Evolutionary conservation across 2,888 invertebrate species (phyloP).

Genomic region (Erebia palarica): DNA sequence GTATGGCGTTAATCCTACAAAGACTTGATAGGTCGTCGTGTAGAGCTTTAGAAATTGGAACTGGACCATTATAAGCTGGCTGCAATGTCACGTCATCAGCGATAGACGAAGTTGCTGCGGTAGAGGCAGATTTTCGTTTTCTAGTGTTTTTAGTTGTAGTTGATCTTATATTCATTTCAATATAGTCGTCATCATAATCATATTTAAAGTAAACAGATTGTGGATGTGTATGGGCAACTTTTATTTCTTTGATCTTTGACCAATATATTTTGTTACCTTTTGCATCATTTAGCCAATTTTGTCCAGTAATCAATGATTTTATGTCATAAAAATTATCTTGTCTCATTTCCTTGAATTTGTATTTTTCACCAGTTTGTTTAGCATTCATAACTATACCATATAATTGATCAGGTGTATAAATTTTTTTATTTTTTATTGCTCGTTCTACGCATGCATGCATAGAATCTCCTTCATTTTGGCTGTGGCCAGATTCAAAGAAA

Average conservation of each 20-base stretch:
- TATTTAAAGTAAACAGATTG: conserved; percentile 17
- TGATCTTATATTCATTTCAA: conserved; percentile 9
- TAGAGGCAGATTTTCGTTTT: too few species aligned
- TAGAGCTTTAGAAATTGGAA: conserved; percentile 6
- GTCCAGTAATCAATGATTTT: too few species aligned
- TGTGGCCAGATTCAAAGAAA: conserved; percentile 36
- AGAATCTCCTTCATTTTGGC: conserved; percentile 36
- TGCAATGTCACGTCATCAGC: not conserved
- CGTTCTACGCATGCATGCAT: conserved; percentile 27
- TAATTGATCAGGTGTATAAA: too few species aligned
- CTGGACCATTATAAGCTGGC: conserved; percentile 10
- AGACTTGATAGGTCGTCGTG: too few species aligned
- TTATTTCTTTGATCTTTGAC: too few species aligned
- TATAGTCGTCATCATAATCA: conserved; percentile 11
- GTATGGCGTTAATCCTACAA: conserved; percentile 21
- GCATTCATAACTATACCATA: too few species aligned
- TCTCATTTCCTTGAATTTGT: too few species aligned
- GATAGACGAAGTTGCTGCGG: too few species aligned
- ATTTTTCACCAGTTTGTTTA: too few species aligned
- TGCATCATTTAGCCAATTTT: not conserved
- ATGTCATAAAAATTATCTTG: too few species aligned
- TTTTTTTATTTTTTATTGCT: too few species aligned
- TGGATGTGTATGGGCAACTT: not conserved
- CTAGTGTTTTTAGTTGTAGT: too few species aligned
- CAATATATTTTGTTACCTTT: not conserved